These are phyloP conservation scores for Escarpia spicata DNA, from an alignment of 2,888 invertebrate genomes.

Conservation along the genomic window DNA sequence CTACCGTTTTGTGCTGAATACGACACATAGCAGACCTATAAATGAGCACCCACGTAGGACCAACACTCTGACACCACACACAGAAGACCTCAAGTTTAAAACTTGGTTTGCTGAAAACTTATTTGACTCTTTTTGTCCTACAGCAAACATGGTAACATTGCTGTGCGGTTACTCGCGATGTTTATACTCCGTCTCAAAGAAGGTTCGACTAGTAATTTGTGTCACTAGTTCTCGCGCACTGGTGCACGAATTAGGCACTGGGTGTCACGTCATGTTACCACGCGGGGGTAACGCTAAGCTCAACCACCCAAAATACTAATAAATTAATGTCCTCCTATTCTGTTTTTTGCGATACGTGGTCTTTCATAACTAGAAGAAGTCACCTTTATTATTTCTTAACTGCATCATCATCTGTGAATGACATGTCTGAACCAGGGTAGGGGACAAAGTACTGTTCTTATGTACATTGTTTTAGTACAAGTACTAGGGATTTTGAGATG, in stretches of 20 bases:
- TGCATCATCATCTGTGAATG: not conserved
- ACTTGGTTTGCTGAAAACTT: no score
- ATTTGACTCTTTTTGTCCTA: not conserved
- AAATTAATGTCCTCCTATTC: conserved; percentile 1
- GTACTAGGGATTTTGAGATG: no score
- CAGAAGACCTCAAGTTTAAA: conserved; percentile 2
- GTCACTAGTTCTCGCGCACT: no score
- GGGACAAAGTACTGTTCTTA: no score
- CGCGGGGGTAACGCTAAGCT: not conserved
- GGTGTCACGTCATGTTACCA: not conserved
- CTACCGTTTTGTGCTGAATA: not conserved
- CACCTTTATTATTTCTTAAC: not conserved
- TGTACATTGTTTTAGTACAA: no score
- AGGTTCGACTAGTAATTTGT: no score
- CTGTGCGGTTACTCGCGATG: not conserved
- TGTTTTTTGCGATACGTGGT: not conserved
- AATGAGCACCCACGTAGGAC: no score
- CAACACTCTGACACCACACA: not conserved
- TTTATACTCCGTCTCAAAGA: not conserved
- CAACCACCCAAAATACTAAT: not conserved
- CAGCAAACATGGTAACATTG: not conserved
- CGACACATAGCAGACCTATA: not conserved
- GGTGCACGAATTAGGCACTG: no score
- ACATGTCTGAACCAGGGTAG: no score
- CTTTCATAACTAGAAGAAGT: not conserved